Evolutionary conservation across 2,888 invertebrate genomes (phyloP), one percentile per base, ranked within the genome.

Genomic region (Conomelus anceps): DNA sequence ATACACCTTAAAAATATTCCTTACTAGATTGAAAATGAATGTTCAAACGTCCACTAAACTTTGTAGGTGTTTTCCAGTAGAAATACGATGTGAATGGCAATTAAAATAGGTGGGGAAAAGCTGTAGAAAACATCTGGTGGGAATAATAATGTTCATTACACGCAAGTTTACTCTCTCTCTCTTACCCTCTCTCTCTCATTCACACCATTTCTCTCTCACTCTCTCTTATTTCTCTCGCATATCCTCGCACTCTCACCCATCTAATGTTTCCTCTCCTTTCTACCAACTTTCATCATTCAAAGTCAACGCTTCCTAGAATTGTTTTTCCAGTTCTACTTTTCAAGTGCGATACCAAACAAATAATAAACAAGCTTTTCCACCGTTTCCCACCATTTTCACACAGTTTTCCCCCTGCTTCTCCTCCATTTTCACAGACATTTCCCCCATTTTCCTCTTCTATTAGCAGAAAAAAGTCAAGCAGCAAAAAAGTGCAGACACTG

Each of bases 151-250:
- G 63, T 63, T 63, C 7, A 86, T 26, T 86, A 86, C 23, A 86
- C 86, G 86, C 24, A 63, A 63, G 63, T 13, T 63, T 63, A 41
- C 34, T 63, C 22, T 84, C 88, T 84, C 34, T n/a, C 22, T 22
- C 34, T 29, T 34, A n/a, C 22, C 63, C 88, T 88, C 88, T 88
- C 88, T 63, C 84, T 88, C 84, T 22, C 84, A n/a, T 63, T 41
- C 88, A 23, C 22, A 1, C 88, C 22, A n/a, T 13, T 22, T 41
- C 20, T 22, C 41, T 41, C 22, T 22, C 41, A 4, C 41, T 63
- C 23, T 84, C n/a, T 23, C 23, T 7, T 22, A n/a, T 63, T 63
- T n/a, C 41, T 84, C 88, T 88, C 22, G 26, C 34, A 20, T 23
- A 63, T 22, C 22, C 84, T 84, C 84, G 11, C 11, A 22, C 84